Evolutionary conservation across 2,888 invertebrate species (phyloP).

Genomic region (Ichneumoninae sp.): DNA sequence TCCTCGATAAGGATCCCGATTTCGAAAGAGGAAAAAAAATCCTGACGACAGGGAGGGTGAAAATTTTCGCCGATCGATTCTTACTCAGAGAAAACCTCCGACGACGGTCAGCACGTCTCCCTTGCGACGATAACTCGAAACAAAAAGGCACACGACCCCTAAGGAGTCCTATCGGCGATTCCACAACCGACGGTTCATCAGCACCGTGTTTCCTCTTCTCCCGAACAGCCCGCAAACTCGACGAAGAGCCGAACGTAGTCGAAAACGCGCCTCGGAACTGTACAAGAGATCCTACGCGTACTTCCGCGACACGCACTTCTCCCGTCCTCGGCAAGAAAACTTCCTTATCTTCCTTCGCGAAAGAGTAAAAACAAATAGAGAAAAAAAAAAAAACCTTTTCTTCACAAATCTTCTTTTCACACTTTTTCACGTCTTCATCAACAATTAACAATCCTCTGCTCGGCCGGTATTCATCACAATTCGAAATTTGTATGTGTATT

Average conservation of each 20-base stretch:
- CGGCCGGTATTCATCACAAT: slow-evolving; percentile 23
- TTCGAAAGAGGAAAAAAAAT: neutral
- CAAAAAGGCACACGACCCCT: slow-evolving; percentile 9
- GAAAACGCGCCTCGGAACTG: slow-evolving; percentile 9
- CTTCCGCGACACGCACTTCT: slow-evolving; percentile 37
- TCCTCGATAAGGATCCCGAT: neutral
- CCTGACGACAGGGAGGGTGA: neutral
- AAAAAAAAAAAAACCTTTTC: neutral
- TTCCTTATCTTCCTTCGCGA: neutral
- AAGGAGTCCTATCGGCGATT: slow-evolving; percentile 2
- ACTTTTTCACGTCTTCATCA: slow-evolving; percentile 48
- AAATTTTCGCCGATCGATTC: neutral
- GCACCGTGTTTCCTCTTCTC: slow-evolving; percentile 21
- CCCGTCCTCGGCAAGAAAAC: neutral
- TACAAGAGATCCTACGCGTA: slow-evolving; percentile 19
- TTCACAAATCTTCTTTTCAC: slow-evolving; percentile 5
- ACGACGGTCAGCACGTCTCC: neutral
- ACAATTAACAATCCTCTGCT: slow-evolving; percentile 24
- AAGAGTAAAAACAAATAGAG: slow-evolving; percentile 6
- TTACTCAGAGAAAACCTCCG: slow-evolving; percentile 15
- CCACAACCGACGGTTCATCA: slow-evolving; percentile 26
- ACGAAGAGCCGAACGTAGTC: neutral
- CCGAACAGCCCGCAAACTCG: neutral
- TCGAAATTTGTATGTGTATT: neutral
- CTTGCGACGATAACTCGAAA: slow-evolving; percentile 2